Evolutionary conservation across 2,888 invertebrate genomes (phyloP), one percentile per base, ranked within the genome.

Genomic region (Nasonovia ribisnigri): DNA sequence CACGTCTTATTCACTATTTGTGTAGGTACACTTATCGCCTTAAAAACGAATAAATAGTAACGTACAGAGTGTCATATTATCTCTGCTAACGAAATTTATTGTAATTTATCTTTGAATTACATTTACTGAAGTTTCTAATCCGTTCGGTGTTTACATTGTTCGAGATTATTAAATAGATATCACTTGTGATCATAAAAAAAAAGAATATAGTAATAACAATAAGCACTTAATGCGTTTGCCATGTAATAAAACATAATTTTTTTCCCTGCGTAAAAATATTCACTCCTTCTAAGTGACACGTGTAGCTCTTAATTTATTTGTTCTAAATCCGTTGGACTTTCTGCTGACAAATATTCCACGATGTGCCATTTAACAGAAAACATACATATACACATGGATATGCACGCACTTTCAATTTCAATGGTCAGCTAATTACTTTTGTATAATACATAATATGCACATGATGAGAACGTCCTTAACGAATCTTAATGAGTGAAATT

Each of bases 41-140:
- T 67, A 84, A 90, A 93, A 77, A 84, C 84, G 84, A 88, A 92
- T 88, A 88, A 93, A 93, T 93, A 84, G 84, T 57, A 88, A 67
- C 54, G 84, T 51, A 84, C 88, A 43, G 60, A 36, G 60, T 87
- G 26, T 88, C 46, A 91, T 51, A 88, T 92, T 92, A 89, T 84
- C 88, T 93, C 42, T 48, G 60, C 26, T 48, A 48, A 90, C 93
- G 90, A 90, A 93, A 93, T 90, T 93, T 86, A 90, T 84, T 93
- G 46, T 93, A 84, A 93, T 90, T 93, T 93, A 93, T 93, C 86
- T 93, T 60, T 93, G 90, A 93, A 93, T 90, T 93, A 43, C 90
- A 93, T 93, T 90, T 93, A 90, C 86, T 60, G 60, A 86, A 84
- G 89, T 93, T 93, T 86, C 90, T 93, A 93, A 93, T 93, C 93